A percentile compares a stretch with the other conserved stretches of the same genome.
These are phyloP conservation scores for Allolobophora icterica DNA, from an alignment of 2,888 invertebrate genomes.

Conservation along the genomic window DNA sequence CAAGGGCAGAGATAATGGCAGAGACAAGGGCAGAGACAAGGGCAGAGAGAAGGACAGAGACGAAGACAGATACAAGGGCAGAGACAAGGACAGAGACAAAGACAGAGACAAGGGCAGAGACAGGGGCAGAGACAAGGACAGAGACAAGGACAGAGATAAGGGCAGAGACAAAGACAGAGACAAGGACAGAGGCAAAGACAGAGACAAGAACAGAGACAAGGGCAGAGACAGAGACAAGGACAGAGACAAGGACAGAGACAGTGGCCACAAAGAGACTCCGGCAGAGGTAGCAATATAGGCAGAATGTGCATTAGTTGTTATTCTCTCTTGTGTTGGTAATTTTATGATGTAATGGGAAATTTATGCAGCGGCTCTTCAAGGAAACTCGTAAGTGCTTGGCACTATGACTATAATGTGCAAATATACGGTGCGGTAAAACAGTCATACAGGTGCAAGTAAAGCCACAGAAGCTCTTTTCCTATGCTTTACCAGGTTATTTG, in stretches of 20 bases:
- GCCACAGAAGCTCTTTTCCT: background rate
- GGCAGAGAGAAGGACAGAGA: background rate
- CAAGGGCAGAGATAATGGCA: background rate
- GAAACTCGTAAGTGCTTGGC: background rate
- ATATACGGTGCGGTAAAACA: background rate
- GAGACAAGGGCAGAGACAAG: background rate
- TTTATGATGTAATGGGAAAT: background rate
- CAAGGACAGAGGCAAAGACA: background rate
- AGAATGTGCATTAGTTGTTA: background rate
- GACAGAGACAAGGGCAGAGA: background rate
- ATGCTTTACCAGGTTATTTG: background rate
- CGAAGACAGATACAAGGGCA: too few species aligned
- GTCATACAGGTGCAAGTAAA: background rate
- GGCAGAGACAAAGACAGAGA: background rate
- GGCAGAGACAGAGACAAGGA: background rate
- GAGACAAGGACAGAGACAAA: background rate
- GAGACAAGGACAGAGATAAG: background rate
- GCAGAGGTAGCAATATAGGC: background rate
- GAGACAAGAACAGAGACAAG: too few species aligned
- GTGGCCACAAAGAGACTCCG: background rate
- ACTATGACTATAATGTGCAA: background rate
- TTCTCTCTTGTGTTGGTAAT: background rate
- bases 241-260: background rate
- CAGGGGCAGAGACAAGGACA: too few species aligned
- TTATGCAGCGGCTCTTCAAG: background rate